These are phyloP conservation scores for Nylanderia fulva DNA, from an alignment of 1,140 invertebrate species.

Conservation along the genomic window DNA sequence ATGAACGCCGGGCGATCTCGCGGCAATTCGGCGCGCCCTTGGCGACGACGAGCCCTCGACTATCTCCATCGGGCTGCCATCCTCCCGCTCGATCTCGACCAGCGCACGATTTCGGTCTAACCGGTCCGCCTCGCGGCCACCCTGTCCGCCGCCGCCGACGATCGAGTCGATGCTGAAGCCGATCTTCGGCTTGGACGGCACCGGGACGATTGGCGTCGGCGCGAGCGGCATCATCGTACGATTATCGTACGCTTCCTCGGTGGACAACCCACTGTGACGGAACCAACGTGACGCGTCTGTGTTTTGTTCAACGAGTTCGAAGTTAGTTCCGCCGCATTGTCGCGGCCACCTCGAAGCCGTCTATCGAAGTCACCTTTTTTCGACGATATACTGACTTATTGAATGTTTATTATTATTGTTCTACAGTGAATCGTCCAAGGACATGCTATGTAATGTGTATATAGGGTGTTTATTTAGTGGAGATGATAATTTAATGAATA, in stretches of 20 bases:
- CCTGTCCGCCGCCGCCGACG: conserved; percentile 89
- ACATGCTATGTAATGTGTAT: too few relatives aligned
- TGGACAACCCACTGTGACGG: conserved; percentile 52
- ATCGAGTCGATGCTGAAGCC: conserved; percentile 98
- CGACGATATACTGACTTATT: not conserved
- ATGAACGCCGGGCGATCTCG: conserved; percentile 81
- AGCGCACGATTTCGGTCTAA: conserved; percentile 68
- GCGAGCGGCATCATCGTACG: conserved; percentile 95
- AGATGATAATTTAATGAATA: too few relatives aligned
- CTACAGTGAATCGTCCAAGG: too few relatives aligned
- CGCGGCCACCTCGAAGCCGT: conserved; percentile 24
- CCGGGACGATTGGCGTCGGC: conserved; percentile 93
- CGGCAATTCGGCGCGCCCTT: conserved; percentile 66
- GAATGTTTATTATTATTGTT: too few relatives aligned
- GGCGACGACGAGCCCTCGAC: conserved; percentile 84
- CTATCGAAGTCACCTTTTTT: not conserved
- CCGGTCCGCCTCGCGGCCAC: conserved; percentile 73
- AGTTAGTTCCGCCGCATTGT: conserved; percentile 64
- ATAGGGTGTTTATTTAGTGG: too few relatives aligned
- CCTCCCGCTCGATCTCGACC: conserved; percentile 80
- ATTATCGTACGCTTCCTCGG: conserved; percentile 68
- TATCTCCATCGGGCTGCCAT: conserved; percentile 80
- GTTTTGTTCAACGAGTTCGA: not conserved
- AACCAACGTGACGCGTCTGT: not conserved
- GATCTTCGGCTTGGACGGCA: conserved; percentile 95